phyloP scores from a whole-genome alignment of 2,113 vertebrate genomes.

The Oenanthe melanoleuca region DNA sequence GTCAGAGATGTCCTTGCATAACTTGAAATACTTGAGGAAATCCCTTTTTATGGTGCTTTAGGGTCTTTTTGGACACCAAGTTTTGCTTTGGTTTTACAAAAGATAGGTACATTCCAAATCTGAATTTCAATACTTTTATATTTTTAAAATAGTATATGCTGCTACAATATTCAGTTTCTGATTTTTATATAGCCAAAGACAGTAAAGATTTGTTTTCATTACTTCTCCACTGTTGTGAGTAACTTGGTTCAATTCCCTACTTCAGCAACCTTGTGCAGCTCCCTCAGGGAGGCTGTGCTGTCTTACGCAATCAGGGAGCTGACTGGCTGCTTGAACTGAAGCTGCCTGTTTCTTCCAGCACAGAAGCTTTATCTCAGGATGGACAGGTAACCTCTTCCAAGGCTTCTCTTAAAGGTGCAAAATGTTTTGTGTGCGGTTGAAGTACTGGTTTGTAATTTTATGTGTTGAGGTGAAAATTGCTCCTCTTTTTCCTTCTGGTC shows the following conservation, averaged over 20 bases:
- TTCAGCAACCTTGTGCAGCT: background rate
- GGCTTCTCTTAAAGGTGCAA: background rate
- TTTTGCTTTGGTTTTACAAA: background rate
- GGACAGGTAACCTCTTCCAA: background rate
- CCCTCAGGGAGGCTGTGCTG: background rate
- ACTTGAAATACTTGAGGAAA: background rate
- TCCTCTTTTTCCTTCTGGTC: background rate
- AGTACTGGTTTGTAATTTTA: background rate
- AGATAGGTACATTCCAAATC: background rate
- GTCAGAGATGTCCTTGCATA: background rate
- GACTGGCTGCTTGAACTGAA: background rate
- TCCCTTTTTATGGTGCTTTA: background rate
- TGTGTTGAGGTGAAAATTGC: background rate
- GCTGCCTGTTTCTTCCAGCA: background rate
- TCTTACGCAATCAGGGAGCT: background rate
- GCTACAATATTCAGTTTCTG: background rate
- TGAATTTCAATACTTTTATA: background rate
- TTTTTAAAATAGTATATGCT: background rate
- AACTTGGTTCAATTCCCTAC: background rate
- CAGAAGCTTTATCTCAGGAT: background rate
- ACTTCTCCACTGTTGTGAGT: slow-evolving; percentile 9
- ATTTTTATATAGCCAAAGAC: background rate
- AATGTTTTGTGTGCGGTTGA: background rate
- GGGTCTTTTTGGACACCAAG: background rate
- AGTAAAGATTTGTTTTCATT: background rate